Evolutionary conservation across 2,797 vertebrate species (phyloP), one percentile per base, ranked within the genome.

Genomic region (Gila robusta): DNA sequence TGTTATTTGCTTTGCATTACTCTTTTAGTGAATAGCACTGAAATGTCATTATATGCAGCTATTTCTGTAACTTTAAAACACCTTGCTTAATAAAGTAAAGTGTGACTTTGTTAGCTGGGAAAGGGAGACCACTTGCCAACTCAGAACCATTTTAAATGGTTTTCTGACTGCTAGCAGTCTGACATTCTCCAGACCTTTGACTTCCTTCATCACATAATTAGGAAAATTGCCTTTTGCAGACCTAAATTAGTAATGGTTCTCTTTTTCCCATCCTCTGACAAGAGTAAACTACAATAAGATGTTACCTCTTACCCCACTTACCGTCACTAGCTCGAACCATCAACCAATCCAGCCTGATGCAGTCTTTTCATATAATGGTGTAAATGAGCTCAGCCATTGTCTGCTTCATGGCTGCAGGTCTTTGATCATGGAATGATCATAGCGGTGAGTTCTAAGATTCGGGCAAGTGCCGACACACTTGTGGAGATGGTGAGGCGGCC

Each of bases 231-330:
- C 96, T 95, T 95, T 95, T 95, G 95, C 94, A 89, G 21, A 92
- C 94, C 93, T 84, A 86, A 93, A 96, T 96, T 95, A 95, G 96
- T 95, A 96, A 97, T 96, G 95, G 91, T 93, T 91, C 94, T 96
- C 96, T 96, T 96, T 81, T 81, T 62, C 96, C 92, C 90, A 91
- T 92, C 91, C 92, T 93, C 94, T 92, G 96, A 97, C 47, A 95
- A 95, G 95, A 96, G 94, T 94, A 96, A 97, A 97, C 96, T 96
- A 95, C 96, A 96, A 95, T 95, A 96, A 96, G 95, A 97, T 96
- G 94, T 96, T 94, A 93, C 93, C 95, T 96, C 96, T 96, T 96
- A 94, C 94, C 95, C 94, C 94, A 95, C 93, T 94, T 93, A 92
- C 92, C 94, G 90, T 94, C 93, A 93, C 94, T 95, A 94, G 94